Percentiles rank a stretch among this genome's conserved stretches.
These are phyloP conservation scores for Chelonus formosanus DNA, from an alignment of 2,888 invertebrate genomes.

Conservation along the genomic window DNA sequence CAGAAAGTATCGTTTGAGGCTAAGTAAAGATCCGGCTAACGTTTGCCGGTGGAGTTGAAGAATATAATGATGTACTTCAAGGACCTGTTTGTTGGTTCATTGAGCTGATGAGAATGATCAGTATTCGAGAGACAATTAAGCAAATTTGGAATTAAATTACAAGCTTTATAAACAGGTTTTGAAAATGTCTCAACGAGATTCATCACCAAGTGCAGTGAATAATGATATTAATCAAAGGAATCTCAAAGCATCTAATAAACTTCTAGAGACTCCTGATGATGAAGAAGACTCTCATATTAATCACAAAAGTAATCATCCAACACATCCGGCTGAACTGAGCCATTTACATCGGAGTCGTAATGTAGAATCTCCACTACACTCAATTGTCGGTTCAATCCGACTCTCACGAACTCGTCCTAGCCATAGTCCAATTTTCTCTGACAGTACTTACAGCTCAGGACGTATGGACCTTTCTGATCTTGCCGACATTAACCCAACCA, in stretches of 20 bases:
- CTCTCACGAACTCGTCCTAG: constrained; percentile 17
- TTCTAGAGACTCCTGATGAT: constrained; percentile 6
- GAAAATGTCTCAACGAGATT: constrained; percentile 32
- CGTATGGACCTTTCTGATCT: constrained; percentile 25
- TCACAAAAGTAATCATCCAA: constrained; percentile 17
- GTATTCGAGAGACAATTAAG: constrained; percentile 19
- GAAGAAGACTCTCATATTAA: constrained; percentile 19
- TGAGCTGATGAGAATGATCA: constrained; percentile 15
- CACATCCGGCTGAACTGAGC: constrained; percentile 7
- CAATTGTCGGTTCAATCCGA: constrained; percentile 24
- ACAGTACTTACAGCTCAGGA: constrained; percentile 21
- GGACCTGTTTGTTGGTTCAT: constrained; percentile 27
- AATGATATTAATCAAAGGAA: constrained; percentile 14
- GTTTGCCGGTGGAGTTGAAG: not conserved
- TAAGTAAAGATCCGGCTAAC: not conserved
- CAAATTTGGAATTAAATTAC: constrained; percentile 23
- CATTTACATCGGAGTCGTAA: constrained; percentile 18
- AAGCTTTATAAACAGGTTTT: constrained; percentile 15
- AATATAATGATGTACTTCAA: constrained; percentile 17
- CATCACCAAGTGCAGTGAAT: constrained; percentile 22
- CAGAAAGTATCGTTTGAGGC: not conserved
- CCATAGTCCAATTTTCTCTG: constrained; percentile 22
- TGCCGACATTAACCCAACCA: constrained; percentile 12
- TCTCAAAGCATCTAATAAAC: not conserved
- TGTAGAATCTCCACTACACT: constrained; percentile 28